Conservation (phyloP, 2,888 invertebrate genomes). For the Holacanthella duospinosa region DNA sequence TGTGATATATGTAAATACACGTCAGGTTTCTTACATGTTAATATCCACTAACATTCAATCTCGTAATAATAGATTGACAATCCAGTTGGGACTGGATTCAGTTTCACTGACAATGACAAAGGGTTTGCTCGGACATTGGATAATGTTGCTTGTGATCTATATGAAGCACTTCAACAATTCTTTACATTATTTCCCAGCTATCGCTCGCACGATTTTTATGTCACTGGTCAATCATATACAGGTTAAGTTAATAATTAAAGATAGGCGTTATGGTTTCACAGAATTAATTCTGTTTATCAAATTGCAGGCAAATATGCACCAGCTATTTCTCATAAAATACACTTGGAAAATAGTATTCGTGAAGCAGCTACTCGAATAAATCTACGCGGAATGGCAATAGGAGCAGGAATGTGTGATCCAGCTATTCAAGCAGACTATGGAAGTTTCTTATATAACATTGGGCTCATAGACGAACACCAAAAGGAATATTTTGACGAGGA, state of each 20-base stretch:
- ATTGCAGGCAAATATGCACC: constrained; percentile 45
- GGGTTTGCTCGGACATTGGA: constrained; percentile 70
- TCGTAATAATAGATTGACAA: constrained; percentile 74
- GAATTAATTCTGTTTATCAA: neutral
- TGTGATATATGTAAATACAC: constrained; percentile 53
- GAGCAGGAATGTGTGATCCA: constrained; percentile 71
- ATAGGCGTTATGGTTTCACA: neutral
- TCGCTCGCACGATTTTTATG: constrained; percentile 64
- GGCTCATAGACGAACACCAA: constrained; percentile 52
- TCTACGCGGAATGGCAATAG: constrained; percentile 45
- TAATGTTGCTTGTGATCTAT: constrained; percentile 67
- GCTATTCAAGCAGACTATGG: constrained; percentile 63
- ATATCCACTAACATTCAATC: too few species aligned
- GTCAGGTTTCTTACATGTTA: too few species aligned
- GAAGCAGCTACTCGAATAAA: constrained; percentile 26
- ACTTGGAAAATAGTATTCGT: constrained; percentile 32
- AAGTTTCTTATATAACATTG: constrained; percentile 67
- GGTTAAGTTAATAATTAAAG: constrained; percentile 44
- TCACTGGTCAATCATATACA: constrained; percentile 81
- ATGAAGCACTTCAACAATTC: constrained; percentile 66
- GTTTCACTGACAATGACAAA: constrained; percentile 63
- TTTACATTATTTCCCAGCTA: constrained; percentile 70
- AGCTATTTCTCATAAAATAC: constrained; percentile 41
- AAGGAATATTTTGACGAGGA: constrained; percentile 42
- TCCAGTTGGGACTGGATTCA: constrained; percentile 74